Evolutionary conservation across 2,888 invertebrate genomes (phyloP).

Genomic region (Lacanobia wlatinum): DNA sequence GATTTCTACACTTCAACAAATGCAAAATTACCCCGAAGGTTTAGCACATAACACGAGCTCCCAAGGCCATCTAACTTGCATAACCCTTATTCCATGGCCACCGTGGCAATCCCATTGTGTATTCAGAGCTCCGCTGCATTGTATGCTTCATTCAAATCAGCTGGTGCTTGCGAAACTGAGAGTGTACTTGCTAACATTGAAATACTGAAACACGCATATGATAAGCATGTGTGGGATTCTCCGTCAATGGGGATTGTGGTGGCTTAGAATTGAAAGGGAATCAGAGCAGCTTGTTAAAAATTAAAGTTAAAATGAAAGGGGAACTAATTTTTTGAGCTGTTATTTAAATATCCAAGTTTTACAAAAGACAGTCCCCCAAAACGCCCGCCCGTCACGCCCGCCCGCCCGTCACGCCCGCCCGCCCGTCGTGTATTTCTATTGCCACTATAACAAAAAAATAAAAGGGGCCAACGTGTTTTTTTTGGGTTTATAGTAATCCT

Average conservation of each 20-base stretch:
- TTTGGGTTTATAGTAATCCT: too few species aligned
- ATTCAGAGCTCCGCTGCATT: slow-evolving; percentile 53
- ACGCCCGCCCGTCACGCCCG: too few species aligned
- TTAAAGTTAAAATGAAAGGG: background rate
- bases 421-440: too few species aligned
- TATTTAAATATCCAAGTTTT: too few species aligned
- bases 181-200: slow-evolving; percentile 38
- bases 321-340: too few species aligned
- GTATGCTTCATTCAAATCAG: slow-evolving; percentile 66
- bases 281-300: background rate
- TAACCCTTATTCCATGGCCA: slow-evolving; percentile 58
- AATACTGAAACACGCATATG: background rate
- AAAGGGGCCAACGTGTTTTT: too few species aligned
- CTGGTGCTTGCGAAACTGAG: slow-evolving; percentile 57
- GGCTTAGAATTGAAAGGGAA: slow-evolving; percentile 12
- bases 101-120: slow-evolving; percentile 63
- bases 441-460: too few species aligned
- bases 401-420: too few species aligned
- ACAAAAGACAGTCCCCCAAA: too few species aligned
- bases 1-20: slow-evolving; percentile 6
- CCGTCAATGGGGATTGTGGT: slow-evolving; percentile 21
- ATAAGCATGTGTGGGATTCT: slow-evolving; percentile 38
- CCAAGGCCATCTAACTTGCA: slow-evolving; percentile 56
- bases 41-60: slow-evolving; percentile 21
- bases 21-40: slow-evolving; percentile 27